Percentiles rank a stretch among this genome's conserved stretches.
These are phyloP conservation scores for Drosophila setosimentum DNA, from an alignment of 2,888 invertebrate genomes.

Conservation along the genomic window DNA sequence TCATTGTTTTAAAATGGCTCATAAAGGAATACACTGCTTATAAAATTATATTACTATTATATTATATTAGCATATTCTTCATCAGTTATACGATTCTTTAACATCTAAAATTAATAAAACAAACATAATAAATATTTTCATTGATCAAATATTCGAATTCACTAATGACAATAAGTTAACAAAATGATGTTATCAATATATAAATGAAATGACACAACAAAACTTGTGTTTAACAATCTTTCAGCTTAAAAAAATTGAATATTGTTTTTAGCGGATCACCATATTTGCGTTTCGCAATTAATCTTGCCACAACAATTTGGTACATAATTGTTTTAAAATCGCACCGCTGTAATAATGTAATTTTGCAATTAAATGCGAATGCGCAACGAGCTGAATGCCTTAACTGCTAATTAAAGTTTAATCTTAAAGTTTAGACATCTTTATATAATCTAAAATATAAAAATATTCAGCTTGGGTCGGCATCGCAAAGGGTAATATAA, in stretches of 20 bases:
- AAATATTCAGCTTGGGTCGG: not conserved
- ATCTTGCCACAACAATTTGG: not conserved
- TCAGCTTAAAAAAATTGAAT: not conserved
- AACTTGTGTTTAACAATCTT: too few relatives aligned
- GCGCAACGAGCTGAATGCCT: not conserved
- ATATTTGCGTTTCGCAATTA: not conserved
- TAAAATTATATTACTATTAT: not conserved
- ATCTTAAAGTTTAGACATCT: not conserved
- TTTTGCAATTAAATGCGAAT: not conserved
- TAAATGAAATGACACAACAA: too few relatives aligned
- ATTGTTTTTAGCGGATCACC: not conserved
- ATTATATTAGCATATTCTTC: not conserved
- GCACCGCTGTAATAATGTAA: not conserved
- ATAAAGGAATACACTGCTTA: not conserved
- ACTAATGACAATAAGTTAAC: not conserved
- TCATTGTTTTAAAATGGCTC: not conserved
- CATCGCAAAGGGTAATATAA: not conserved
- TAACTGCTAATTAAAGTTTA: not conserved
- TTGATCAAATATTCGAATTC: not conserved
- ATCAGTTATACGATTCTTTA: too few relatives aligned
- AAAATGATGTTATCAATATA: not conserved
- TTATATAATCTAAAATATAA: not conserved
- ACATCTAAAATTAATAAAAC: too few relatives aligned
- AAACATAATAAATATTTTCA: not conserved
- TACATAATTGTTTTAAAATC: not conserved